Conservation (phyloP, 2,113 vertebrate genomes). For the Columba livia region DNA sequence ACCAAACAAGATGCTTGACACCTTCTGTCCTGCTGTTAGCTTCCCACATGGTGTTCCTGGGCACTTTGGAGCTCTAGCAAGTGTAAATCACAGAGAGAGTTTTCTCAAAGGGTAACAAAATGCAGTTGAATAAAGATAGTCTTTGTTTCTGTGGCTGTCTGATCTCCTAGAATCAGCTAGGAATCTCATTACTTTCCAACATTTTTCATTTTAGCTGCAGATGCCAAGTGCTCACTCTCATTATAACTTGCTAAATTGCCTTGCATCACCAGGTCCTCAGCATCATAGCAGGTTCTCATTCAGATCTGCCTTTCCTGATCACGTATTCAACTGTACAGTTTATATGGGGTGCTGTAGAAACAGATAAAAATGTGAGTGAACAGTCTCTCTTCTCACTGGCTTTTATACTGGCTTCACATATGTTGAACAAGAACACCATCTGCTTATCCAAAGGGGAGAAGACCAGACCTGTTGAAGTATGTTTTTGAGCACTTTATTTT, state of each 20-base stretch:
- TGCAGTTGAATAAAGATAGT: background rate
- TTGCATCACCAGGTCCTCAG: background rate
- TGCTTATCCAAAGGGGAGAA: background rate
- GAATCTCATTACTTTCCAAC: background rate
- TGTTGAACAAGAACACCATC: background rate
- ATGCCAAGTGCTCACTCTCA: background rate
- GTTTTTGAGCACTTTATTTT: background rate
- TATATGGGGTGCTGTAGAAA: background rate
- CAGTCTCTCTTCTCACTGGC: background rate
- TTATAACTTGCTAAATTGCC: background rate
- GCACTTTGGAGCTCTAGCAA: background rate
- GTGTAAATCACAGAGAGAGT: background rate
- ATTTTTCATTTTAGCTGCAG: background rate
- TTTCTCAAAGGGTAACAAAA: background rate
- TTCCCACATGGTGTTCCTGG: background rate
- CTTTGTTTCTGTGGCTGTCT: background rate
- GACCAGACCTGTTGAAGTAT: background rate
- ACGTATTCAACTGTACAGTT: background rate
- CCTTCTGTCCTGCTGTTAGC: background rate
- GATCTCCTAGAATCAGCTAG: background rate
- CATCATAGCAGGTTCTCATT: background rate
- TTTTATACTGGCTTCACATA: background rate
- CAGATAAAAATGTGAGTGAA: background rate
- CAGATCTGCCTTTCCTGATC: background rate
- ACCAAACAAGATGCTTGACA: background rate